Base-by-base conservation (phyloP, 2,113 vertebrate genomes). In the Lutjanus erythropterus region DNA sequence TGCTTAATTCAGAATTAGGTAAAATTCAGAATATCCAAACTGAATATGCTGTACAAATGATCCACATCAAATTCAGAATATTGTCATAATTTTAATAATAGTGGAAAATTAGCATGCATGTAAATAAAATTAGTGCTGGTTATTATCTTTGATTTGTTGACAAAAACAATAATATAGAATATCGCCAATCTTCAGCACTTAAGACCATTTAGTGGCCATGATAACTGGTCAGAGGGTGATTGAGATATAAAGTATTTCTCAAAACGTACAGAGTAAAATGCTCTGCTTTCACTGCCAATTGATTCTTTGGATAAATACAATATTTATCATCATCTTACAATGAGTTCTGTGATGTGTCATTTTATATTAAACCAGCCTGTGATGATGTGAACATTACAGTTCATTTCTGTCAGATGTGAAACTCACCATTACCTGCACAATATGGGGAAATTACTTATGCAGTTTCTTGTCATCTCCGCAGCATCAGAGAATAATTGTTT, bases 401-500 rank as follows among this genome's bases (percentile, higher is more conserved):
- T 44, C 18, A 62, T 62, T 15, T 75, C 29, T 62, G n/a, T 71
- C 46, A 50, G 27, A 66, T 75, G 9, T 55, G 27, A 58, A 59
- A 70, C 31, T 55, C 33, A 42, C 1, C 31, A 18, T 18, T 37
- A 47, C 55, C 37, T 53, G 19, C 15, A 41, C 50, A 71, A 61
- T 10, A 29, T 12, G 42, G n/a, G 55, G 44, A 49, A 66, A 71
- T 74, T 27, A 58, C 39, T 65, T 50, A 18, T 18, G 6, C 23
- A 31, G 41, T 70, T 62, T 35, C 41, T 15, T 41, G 4, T 23
- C n/a, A 19, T 75, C 39, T 58, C 47, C 29, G 60, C 31, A 56
- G 44, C 71, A 86, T 49, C 19, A 55, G 41, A 86, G 50, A 80
- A 62, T 83, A 83, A 86, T 82, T 83, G 80, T 85, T 89, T 83